Percentiles rank a stretch among this genome's conserved stretches.
These are phyloP conservation scores for Halyomorpha halys DNA, from an alignment of 1,140 invertebrate species.

Conservation along the genomic window DNA sequence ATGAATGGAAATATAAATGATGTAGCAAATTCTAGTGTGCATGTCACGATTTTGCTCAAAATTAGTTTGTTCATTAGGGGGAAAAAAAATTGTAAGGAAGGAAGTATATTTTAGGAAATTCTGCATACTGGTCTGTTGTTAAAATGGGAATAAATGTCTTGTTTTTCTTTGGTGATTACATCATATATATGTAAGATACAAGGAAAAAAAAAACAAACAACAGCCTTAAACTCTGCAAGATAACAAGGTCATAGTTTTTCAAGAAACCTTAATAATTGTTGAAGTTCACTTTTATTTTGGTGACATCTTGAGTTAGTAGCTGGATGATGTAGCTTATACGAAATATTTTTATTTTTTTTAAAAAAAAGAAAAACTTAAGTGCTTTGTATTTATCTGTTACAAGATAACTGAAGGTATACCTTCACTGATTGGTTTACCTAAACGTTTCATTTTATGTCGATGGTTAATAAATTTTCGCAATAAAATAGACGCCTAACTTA, in stretches of 20 bases:
- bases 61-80: slow-evolving; percentile 5
- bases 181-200: too few species aligned
- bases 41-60: slow-evolving; percentile 20
- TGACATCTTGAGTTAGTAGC: slow-evolving; percentile 8
- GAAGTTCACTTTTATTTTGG: neutral
- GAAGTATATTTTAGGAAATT: slow-evolving; percentile 20
- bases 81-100: neutral
- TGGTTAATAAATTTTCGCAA: slow-evolving; percentile 22
- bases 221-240: too few species aligned
- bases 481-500: slow-evolving; percentile 23
- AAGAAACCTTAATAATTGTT: too few species aligned
- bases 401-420: slow-evolving; percentile 8
- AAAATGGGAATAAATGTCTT: neutral
- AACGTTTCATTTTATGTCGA: slow-evolving; percentile 20
- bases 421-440: slow-evolving; percentile 6
- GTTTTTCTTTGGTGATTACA: neutral
- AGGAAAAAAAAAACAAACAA: too few species aligned
- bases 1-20: neutral
- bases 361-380: neutral
- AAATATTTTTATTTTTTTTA: slow-evolving; percentile 20
- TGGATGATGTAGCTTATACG: slow-evolving; percentile 12
- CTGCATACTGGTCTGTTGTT: slow-evolving; percentile 9
- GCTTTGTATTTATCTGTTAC: slow-evolving; percentile 10
- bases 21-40: slow-evolving; percentile 13
- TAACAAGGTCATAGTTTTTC: neutral